Evolutionary conservation across 2,797 vertebrate species (phyloP), one percentile per base, ranked within the genome.

Genomic region (Centropyge bicolor): DNA sequence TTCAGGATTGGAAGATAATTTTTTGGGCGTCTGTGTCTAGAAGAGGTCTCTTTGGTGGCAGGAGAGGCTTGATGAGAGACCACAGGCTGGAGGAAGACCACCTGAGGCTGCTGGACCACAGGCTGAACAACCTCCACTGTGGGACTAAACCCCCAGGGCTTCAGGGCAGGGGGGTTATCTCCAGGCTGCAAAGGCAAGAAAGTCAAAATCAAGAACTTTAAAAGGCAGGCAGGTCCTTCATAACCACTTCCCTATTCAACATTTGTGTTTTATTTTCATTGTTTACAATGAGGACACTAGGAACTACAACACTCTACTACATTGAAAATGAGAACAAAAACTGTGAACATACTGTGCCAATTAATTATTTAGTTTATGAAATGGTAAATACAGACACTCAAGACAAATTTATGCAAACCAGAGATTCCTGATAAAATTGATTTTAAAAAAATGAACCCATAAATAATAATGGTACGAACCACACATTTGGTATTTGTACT

Each of bases 1-100:
- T 98, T 98, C 59, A 97, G 93, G 80, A 97, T 97, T 12, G 97
- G 97, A 84, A 98, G 90, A 90, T 97, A 98, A 86, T 96, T 97
- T 86, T 94, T 94, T 57, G 95, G 93, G 62, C 96, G 96, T 13
- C 90, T 91, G 84, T 95, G 96, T 83, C 95, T 97, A 7, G 94
- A 93, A 0, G 93, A 81, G 48, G 69, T 1, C 5, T 93, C 92
- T 81, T 94, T 94, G 67, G 87, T 68, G 49, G 81, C 68, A 0
- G 93, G 66, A 7, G 94, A 70, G 65, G 92, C 88, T 46, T 92
- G 86, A 76, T 92, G 86, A 1, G 96, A 96, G 14, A 96, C 89
- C 8, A 88, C 67, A 22, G 87, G 87, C 73, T 86, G 87, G 19
- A 88, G 67, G 43, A 97, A 95, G 66, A 97, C 90, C 52, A 97